These are phyloP conservation scores for Neomonachus schauinslandi DNA, from an alignment of 2,113 vertebrate species.

Conservation along the genomic window DNA sequence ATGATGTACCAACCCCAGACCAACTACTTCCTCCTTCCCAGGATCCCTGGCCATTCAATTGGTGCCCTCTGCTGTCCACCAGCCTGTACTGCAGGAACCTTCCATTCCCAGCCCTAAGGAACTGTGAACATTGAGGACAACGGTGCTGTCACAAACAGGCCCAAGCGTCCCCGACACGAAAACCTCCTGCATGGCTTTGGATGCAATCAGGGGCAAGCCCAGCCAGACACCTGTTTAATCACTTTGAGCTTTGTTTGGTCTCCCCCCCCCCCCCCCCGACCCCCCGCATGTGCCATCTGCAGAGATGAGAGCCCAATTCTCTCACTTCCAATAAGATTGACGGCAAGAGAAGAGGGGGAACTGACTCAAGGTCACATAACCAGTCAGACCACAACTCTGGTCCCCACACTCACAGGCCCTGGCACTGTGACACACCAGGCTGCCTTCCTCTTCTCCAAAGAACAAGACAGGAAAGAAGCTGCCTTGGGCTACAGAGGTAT, in stretches of 20 bases:
- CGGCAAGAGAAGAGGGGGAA: neutral
- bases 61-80: slow-evolving; percentile 66
- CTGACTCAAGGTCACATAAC: neutral
- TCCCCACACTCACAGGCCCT: neutral
- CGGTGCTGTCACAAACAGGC: too few species aligned
- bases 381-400: neutral
- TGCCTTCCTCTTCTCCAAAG: neutral
- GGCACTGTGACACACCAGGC: neutral
- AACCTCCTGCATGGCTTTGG: neutral
- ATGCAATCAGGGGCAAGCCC: neutral
- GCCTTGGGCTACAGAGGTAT: neutral
- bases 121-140: neutral
- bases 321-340: neutral
- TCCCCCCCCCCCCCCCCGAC: neutral
- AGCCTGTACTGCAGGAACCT: slow-evolving; percentile 15
- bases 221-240: neutral
- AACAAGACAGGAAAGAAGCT: neutral
- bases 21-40: slow-evolving; percentile 71
- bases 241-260: neutral
- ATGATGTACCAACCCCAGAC: slow-evolving; percentile 2
- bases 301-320: neutral
- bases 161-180: neutral
- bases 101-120: neutral
- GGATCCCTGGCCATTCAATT: slow-evolving; percentile 49
- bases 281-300: neutral